phyloP scores from a whole-genome alignment of 64 coral and sea anemone species.

The Pocillopora verrucosa region DNA sequence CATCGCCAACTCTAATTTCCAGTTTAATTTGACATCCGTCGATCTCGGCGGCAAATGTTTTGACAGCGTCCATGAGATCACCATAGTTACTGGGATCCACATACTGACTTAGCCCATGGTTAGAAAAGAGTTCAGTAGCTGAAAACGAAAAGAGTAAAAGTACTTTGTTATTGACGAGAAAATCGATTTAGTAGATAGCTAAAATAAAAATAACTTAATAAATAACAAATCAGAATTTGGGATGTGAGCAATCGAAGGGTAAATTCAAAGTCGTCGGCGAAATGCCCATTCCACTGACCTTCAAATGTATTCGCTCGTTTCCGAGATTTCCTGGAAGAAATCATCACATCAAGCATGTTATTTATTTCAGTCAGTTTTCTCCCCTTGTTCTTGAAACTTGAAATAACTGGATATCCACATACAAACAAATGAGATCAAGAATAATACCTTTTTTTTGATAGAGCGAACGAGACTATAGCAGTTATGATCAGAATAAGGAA shows the following conservation, averaged over 20 bases:
- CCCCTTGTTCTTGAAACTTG: not conserved
- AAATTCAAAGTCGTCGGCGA: not conserved
- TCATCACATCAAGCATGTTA: too few species aligned
- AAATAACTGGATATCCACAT: too few species aligned
- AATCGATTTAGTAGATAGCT: not conserved
- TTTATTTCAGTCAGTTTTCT: not conserved
- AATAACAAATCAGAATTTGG: not conserved
- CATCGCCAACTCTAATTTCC: conserved; percentile 77
- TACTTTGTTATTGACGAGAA: not conserved
- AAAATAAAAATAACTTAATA: not conserved
- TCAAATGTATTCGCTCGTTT: conserved; percentile 40
- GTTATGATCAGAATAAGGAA: not conserved
- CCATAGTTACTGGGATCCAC: conserved; percentile 90
- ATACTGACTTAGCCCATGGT: conserved; percentile 61
- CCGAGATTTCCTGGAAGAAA: conserved; percentile 7
- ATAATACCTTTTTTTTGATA: conserved; percentile 10
- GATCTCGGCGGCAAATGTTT: conserved; percentile 71
- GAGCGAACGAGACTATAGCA: not conserved
- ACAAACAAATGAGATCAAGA: too few species aligned
- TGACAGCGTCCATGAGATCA: conserved; percentile 67
- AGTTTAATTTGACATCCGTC: conserved; percentile 52
- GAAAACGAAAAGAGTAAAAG: not conserved
- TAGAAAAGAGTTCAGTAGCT: conserved; percentile 47
- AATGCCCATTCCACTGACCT: not conserved
- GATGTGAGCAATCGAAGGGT: not conserved